phyloP scores from a whole-genome alignment of 2,797 vertebrate species.

The Agapornis canus region DNA sequence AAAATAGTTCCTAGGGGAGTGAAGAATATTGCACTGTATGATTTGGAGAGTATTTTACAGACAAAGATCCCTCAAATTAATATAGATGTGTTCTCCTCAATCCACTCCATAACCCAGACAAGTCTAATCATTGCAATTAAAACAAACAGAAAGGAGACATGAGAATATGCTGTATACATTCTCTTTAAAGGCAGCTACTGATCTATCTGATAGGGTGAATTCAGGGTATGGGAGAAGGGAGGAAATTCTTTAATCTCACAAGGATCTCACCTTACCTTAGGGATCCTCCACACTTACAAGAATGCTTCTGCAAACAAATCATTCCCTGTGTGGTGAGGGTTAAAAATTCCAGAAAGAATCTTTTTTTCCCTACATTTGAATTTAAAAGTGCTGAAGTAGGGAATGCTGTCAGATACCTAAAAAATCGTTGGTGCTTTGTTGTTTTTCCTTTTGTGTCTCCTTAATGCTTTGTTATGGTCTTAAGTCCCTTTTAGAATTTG shows the following conservation, averaged over 20 bases:
- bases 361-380: constrained; percentile 62
- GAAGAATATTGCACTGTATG: background rate
- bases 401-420: constrained; percentile 85
- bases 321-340: constrained; percentile 36
- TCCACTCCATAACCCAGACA: constrained; percentile 30
- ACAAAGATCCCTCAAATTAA: constrained; percentile 19
- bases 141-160: background rate
- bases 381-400: constrained; percentile 75
- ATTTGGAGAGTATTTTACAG: constrained; percentile 17
- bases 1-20: background rate
- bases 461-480: constrained; percentile 78
- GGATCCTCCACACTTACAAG: background rate
- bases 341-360: constrained; percentile 71
- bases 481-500: constrained; percentile 89
- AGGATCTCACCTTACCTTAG: background rate
- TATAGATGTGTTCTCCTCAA: constrained; percentile 27
- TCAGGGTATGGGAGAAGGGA: background rate
- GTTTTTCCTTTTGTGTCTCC: constrained; percentile 78
- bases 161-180: background rate
- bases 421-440: constrained; percentile 83
- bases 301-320: background rate
- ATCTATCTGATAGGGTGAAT: constrained; percentile 26
- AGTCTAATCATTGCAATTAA: constrained; percentile 38
- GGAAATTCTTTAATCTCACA: background rate
- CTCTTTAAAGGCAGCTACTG: constrained; percentile 21